Percentiles rank a stretch among this genome's conserved stretches.
These are phyloP conservation scores for Actias luna DNA, from an alignment of 2,888 invertebrate species.

Conservation along the genomic window DNA sequence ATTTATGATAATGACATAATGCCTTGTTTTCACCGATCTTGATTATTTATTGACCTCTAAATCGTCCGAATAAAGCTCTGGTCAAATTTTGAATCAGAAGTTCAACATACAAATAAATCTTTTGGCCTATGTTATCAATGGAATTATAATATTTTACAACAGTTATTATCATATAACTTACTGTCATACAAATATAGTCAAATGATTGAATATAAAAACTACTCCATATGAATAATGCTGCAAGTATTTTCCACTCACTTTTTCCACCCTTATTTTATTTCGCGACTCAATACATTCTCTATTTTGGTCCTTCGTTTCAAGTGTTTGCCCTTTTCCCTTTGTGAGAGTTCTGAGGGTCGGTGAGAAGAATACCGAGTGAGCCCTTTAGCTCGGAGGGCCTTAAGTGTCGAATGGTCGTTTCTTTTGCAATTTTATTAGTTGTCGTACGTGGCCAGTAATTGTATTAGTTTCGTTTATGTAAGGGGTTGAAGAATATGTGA, in stretches of 20 bases:
- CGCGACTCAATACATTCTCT: constrained; percentile 79
- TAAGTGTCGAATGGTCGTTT: constrained; percentile 70
- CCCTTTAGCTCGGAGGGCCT: constrained; percentile 50
- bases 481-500: constrained; percentile 13
- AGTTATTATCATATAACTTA: background rate
- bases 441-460: constrained; percentile 69
- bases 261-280: constrained; percentile 75
- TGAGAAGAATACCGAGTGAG: constrained; percentile 73
- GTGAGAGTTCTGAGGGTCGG: constrained; percentile 60
- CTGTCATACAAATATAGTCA: background rate
- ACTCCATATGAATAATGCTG: constrained; percentile 41
- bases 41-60: background rate
- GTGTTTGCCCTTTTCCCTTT: constrained; percentile 75
- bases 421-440: constrained; percentile 76
- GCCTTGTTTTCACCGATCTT: background rate
- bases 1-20: background rate
- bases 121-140: background rate
- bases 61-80: background rate
- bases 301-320: constrained; percentile 65
- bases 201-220: constrained; percentile 29
- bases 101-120: background rate
- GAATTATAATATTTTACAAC: background rate
- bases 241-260: constrained; percentile 52
- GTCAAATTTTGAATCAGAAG: background rate
- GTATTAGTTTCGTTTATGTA: constrained; percentile 41